Conservation (phyloP, 64 coral and sea anemone species). For the Orbicella faveolata region DNA sequence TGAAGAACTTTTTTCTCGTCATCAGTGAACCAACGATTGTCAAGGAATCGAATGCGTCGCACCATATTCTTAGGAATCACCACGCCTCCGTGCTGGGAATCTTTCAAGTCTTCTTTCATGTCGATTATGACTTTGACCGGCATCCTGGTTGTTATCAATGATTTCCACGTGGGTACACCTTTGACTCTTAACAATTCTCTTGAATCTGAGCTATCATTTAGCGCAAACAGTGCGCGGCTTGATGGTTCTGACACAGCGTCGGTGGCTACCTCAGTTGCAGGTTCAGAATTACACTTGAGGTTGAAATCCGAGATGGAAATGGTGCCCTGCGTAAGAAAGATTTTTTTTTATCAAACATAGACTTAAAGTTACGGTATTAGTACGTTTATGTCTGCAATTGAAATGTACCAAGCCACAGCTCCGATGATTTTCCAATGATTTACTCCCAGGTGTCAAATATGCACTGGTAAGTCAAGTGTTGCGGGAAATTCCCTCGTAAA, state of each 20-base stretch:
- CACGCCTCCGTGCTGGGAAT: not conserved
- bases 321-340: not conserved
- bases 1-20: conserved; percentile 21
- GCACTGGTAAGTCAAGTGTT: too few relatives aligned
- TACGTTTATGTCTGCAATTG: not conserved
- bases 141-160: not conserved
- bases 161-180: not conserved
- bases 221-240: too few relatives aligned
- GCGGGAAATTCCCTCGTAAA: too few relatives aligned
- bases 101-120: not conserved
- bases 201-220: too few relatives aligned
- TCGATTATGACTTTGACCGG: not conserved
- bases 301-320: conserved; percentile 10
- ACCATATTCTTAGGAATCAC: not conserved
- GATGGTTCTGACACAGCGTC: too few relatives aligned
- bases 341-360: not conserved
- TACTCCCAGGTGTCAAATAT: too few relatives aligned
- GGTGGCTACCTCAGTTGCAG: too few relatives aligned
- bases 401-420: not conserved
- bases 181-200: not conserved
- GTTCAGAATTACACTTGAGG: not conserved
- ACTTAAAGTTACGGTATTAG: not conserved
- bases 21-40: conserved; percentile 33
- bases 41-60: not conserved
- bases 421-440: not conserved